A percentile compares a stretch with the other conserved stretches of the same genome.
Conservation (phyloP, 2,797 vertebrate genomes). For the Holocentrus rufus region DNA sequence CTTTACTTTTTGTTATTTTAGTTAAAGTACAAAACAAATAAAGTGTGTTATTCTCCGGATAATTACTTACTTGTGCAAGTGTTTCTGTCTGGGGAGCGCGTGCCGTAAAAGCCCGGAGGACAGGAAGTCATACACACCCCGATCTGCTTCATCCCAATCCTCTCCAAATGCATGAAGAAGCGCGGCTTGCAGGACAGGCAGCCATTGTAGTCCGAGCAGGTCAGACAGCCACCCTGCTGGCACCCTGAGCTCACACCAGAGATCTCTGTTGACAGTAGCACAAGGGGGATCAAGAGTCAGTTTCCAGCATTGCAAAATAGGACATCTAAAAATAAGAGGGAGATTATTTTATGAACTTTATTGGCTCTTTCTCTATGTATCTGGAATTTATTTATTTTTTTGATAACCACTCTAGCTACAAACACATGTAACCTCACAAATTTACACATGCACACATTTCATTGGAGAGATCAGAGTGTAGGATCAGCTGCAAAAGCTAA, state of each 20-base stretch:
- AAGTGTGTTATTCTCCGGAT: background rate
- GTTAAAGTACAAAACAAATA: background rate
- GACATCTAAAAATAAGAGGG: background rate
- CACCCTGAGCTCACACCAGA: constrained; percentile 92
- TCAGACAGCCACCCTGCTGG: constrained; percentile 95
- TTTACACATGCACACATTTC: background rate
- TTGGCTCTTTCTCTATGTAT: too few relatives aligned
- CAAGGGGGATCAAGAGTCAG: background rate
- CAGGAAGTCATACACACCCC: constrained; percentile 97
- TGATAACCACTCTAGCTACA: too few relatives aligned
- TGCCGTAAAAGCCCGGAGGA: constrained; percentile 95
- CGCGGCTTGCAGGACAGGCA: constrained; percentile 97
- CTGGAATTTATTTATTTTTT: too few relatives aligned
- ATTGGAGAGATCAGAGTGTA: background rate
- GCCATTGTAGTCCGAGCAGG: constrained; percentile 98
- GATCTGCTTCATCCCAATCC: constrained; percentile 97
- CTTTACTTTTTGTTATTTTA: background rate
- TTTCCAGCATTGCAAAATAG: background rate
- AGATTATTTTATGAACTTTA: background rate
- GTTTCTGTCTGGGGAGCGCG: constrained; percentile 95
- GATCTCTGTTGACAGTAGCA: constrained; percentile 81
- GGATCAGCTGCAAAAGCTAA: background rate
- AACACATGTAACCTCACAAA: too few relatives aligned
- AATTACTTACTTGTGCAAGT: constrained; percentile 94
- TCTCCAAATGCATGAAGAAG: constrained; percentile 98